phyloP scores from a whole-genome alignment of 2,113 vertebrate genomes.

The Bagarius yarrelli region DNA sequence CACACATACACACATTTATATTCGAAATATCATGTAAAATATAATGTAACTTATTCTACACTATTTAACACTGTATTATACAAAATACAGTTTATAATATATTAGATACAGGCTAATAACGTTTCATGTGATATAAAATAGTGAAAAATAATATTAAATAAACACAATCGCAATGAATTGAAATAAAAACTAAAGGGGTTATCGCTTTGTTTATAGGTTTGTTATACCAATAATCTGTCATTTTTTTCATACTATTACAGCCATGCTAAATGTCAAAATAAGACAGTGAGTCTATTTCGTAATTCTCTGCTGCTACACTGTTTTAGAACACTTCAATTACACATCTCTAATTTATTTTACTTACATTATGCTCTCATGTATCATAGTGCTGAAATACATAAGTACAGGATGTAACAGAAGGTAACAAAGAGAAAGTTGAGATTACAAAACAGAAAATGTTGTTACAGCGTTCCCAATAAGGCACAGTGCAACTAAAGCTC shows the following conservation, averaged over 20 bases:
- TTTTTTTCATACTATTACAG: neutral
- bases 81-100: neutral
- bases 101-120: neutral
- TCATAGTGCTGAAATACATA: neutral
- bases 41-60: neutral
- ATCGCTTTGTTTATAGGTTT: neutral
- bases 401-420: neutral
- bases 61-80: neutral
- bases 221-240: neutral
- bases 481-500: neutral
- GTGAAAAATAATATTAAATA: neutral
- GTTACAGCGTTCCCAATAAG: neutral
- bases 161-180: neutral
- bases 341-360: neutral
- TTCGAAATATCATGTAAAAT: neutral
- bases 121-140: neutral
- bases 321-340: neutral
- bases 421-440: neutral
- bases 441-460: neutral
- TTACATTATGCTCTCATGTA: neutral
- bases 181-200: neutral
- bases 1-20: neutral
- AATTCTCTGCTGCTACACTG: neutral
- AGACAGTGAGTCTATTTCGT: neutral
- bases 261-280: neutral